A percentile compares a stretch with the other conserved stretches of the same genome.
Evolutionary conservation across 2,113 vertebrate species (phyloP).

Genomic region (Clinocottus analis): DNA sequence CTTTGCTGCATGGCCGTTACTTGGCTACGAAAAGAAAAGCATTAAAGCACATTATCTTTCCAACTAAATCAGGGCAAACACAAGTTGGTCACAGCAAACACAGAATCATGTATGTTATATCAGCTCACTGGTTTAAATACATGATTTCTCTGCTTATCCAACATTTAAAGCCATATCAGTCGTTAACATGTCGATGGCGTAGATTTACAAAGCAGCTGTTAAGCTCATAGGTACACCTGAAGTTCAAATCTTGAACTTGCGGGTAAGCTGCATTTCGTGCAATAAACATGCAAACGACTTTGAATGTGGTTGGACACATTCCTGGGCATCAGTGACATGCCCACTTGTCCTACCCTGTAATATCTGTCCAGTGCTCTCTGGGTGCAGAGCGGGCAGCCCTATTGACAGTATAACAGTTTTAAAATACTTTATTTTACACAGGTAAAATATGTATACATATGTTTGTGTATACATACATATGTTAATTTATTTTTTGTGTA

Average conservation of each 20-base stretch:
- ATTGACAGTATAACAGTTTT: slow-evolving; percentile 64
- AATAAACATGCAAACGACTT: slow-evolving; percentile 65
- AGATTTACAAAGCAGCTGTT: slow-evolving; percentile 32
- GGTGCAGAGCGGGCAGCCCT: slow-evolving; percentile 64
- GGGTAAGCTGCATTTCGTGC: slow-evolving; percentile 56
- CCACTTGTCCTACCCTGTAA: slow-evolving; percentile 74
- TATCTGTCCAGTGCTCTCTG: slow-evolving; percentile 71
- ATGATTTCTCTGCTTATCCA: slow-evolving; percentile 41
- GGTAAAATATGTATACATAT: background rate
- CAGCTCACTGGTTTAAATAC: slow-evolving; percentile 48
- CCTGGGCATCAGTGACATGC: slow-evolving; percentile 59
- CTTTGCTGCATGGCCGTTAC: slow-evolving; percentile 70
- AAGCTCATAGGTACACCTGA: slow-evolving; percentile 5
- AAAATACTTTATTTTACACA: slow-evolving; percentile 33
- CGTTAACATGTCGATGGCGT: slow-evolving; percentile 4
- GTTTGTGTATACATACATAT: too few species aligned
- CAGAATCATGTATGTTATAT: slow-evolving; percentile 42
- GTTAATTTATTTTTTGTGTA: background rate
- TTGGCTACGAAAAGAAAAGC: slow-evolving; percentile 76
- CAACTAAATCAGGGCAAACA: slow-evolving; percentile 10
- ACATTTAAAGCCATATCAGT: background rate
- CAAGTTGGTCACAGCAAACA: slow-evolving; percentile 25
- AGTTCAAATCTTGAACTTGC: slow-evolving; percentile 24
- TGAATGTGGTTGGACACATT: slow-evolving; percentile 70
- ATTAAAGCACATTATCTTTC: slow-evolving; percentile 54